Evolutionary conservation across 2,113 vertebrate genomes (phyloP).

Genomic region (Haemorhous mexicanus): DNA sequence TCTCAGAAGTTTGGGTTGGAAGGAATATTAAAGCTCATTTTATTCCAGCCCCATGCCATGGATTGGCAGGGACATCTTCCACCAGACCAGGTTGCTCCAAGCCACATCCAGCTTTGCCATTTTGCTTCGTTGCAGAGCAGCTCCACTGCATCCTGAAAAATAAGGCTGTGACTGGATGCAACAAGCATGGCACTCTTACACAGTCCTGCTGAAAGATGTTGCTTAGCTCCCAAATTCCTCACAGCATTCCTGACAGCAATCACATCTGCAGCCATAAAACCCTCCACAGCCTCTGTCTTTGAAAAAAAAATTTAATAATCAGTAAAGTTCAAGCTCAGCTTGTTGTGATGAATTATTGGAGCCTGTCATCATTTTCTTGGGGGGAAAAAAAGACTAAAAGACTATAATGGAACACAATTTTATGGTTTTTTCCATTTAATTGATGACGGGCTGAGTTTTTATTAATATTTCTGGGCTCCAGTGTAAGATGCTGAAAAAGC

Average conservation of each 20-base stretch:
- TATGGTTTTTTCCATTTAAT: constrained; percentile 64
- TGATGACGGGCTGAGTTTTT: constrained; percentile 73
- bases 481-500: constrained; percentile 71
- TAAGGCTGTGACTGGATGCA: not conserved
- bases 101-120: not conserved
- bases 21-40: not conserved
- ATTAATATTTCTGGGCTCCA: constrained; percentile 73
- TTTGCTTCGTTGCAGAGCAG: not conserved
- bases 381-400: constrained; percentile 66
- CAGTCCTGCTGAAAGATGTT: constrained; percentile 45
- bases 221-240: constrained; percentile 65
- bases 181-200: not conserved
- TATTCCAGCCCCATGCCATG: not conserved
- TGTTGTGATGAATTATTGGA: constrained; percentile 90
- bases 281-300: constrained; percentile 58
- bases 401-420: constrained; percentile 73
- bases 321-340: constrained; percentile 87
- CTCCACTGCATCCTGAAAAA: not conserved
- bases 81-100: not conserved
- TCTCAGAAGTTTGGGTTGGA: not conserved
- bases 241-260: constrained; percentile 76
- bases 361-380: constrained; percentile 76
- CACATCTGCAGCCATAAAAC: constrained; percentile 86
- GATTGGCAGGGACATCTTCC: not conserved
- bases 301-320: constrained; percentile 86